phyloP scores from a whole-genome alignment of 2,888 invertebrate species.

The Piscicola geometra region DNA sequence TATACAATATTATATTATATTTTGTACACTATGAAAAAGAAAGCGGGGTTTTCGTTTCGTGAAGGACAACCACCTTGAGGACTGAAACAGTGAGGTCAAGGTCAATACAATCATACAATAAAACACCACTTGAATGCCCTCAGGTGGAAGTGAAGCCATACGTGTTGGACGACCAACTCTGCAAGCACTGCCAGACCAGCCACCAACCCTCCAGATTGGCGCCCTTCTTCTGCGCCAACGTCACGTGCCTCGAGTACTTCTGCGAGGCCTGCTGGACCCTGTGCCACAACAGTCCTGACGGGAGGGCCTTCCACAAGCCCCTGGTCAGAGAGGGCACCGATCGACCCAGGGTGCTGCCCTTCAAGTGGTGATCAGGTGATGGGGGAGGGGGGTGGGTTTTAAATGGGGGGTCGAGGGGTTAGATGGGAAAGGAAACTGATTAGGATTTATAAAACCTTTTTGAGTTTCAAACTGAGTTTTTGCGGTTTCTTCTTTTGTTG shows the following conservation, averaged over 20 bases:
- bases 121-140: too few relatives aligned
- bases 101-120: too few relatives aligned
- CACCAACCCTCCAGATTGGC: conserved; percentile 96
- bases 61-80: neutral
- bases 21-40: neutral
- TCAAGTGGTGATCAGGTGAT: conserved; percentile 71
- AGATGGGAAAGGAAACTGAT: too few relatives aligned
- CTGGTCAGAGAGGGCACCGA: conserved; percentile 98
- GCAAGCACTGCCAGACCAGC: conserved; percentile 97
- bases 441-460: too few relatives aligned
- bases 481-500: too few relatives aligned
- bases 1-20: too few relatives aligned
- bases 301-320: conserved; percentile 97
- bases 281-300: conserved; percentile 84
- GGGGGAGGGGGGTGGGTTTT: too few relatives aligned
- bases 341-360: conserved; percentile 87
- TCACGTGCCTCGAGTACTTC: conserved; percentile 98
- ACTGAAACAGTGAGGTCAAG: too few relatives aligned
- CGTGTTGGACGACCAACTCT: conserved; percentile 98
- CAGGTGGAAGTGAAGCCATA: conserved; percentile 91
- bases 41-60: neutral
- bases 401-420: too few relatives aligned
- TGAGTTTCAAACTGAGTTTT: too few relatives aligned
- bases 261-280: conserved; percentile 99
- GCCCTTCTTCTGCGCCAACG: conserved; percentile 98